phyloP scores from a whole-genome alignment of 2,113 vertebrate genomes.

The Accipiter virgatus region DNA sequence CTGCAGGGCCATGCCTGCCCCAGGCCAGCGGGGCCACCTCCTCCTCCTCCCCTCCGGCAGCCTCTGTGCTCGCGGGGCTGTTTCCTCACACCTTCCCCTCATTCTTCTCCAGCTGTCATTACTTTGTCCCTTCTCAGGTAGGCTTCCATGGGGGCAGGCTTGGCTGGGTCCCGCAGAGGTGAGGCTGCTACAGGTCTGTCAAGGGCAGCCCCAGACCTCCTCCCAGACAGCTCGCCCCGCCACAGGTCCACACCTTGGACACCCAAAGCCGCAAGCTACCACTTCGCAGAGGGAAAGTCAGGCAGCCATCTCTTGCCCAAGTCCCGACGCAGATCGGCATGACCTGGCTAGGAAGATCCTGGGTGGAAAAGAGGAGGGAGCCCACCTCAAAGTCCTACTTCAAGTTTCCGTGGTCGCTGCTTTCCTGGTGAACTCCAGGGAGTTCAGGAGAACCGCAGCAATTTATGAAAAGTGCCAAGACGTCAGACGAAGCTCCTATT shows the following conservation, averaged over 20 bases:
- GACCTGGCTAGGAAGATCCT: fast-evolving
- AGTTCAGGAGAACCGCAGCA: background rate
- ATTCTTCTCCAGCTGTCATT: background rate
- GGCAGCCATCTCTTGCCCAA: background rate
- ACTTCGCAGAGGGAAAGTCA: fast-evolving
- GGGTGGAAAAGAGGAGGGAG: background rate
- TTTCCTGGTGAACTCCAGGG: background rate
- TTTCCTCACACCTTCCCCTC: fast-evolving
- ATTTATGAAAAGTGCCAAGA: background rate
- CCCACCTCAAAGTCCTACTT: background rate
- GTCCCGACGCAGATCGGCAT: background rate
- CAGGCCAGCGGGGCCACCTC: fast-evolving
- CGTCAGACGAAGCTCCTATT: background rate
- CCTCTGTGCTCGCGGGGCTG: fast-evolving
- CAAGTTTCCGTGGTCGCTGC: fast-evolving
- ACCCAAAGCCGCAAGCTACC: fast-evolving
- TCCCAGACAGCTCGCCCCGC: fast-evolving
- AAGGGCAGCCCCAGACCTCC: fast-evolving
- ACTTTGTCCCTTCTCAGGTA: background rate
- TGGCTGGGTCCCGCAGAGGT: too few species aligned
- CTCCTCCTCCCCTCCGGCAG: background rate
- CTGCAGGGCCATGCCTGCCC: too few species aligned
- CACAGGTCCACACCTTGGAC: fast-evolving
- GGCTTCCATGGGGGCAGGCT: background rate
- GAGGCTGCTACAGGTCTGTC: fast-evolving